Conservation (phyloP, 2,888 invertebrate species). For the Amphipyra berbera region DNA sequence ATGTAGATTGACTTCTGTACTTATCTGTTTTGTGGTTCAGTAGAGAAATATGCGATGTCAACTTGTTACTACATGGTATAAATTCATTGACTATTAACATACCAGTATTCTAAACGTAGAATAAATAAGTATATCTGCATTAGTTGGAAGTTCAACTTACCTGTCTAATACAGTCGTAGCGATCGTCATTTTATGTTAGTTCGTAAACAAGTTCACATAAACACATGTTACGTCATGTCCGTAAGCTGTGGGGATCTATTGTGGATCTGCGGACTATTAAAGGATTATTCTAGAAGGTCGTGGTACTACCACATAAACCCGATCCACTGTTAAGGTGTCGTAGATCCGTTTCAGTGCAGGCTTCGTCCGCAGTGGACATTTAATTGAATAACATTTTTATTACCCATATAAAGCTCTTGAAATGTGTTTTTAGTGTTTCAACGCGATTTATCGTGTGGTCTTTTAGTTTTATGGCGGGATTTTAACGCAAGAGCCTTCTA, state of each 20-base stretch:
- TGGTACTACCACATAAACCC: slow-evolving; percentile 29
- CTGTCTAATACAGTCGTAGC: background rate
- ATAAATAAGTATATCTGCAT: too few relatives aligned
- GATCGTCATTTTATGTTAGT: background rate
- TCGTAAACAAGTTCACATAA: slow-evolving; percentile 15
- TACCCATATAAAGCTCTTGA: slow-evolving; percentile 32
- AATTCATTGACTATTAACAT: too few relatives aligned
- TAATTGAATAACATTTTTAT: slow-evolving; percentile 43
- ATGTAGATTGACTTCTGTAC: too few relatives aligned
- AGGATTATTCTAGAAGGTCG: slow-evolving; percentile 42
- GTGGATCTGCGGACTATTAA: slow-evolving; percentile 29
- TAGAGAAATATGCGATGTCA: too few relatives aligned
- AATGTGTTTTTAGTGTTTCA: slow-evolving; percentile 26
- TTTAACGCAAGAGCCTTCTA: slow-evolving; percentile 9
- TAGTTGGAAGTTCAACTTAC: too few relatives aligned
- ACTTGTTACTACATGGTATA: too few relatives aligned
- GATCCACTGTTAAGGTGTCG: slow-evolving; percentile 23
- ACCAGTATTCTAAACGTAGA: too few relatives aligned
- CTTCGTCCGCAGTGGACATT: slow-evolving; percentile 18
- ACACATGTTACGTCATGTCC: slow-evolving; percentile 23
- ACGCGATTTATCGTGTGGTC: slow-evolving; percentile 41
- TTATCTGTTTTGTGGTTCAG: too few relatives aligned
- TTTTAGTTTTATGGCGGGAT: slow-evolving; percentile 33
- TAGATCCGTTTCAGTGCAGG: slow-evolving; percentile 12
- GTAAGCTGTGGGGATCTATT: slow-evolving; percentile 28